Evolutionary conservation across 2,888 invertebrate species (phyloP), one percentile per base, ranked within the genome.

Genomic region (Calliopum simillimum): DNA sequence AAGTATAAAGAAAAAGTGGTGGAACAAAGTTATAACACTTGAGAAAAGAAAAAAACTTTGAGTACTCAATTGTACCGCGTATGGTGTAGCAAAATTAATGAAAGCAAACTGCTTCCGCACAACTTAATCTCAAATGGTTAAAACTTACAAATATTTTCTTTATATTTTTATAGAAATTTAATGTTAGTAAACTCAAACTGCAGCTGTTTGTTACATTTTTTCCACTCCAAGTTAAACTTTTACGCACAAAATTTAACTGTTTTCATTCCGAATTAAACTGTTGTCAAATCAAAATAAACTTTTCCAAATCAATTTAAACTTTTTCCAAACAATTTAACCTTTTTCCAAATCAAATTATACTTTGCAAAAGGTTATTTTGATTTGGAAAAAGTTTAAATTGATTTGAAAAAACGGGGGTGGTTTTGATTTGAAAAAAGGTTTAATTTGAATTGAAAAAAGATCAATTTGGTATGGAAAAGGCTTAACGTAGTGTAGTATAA

Each of bases 41-140:
- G 53, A 53, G 8, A 41, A 13, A 21, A 43, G 43, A n/a, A n/a
- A n/a, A n/a, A n/a, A n/a, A n/a, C n/a, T 51, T 51, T 61, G 51
- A 68, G 61, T 61, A 61, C 49, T 68, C 51, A 68, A 68, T 68
- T 61, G 61, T 53, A 23, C 68, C 61, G 41, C n/a, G n/a, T n/a
- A n/a, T 51, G 49, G 68, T 33, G 68, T 49, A 21, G 19, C 25
- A 51, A 43, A 49, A 19, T 21, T 61, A 61, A 46, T 61, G 44
- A 44, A 61, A 44, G 46, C 14, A 12, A 11, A 23, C n/a, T 12
- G 16, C 19, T 44, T 19, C 4, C 46, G 13, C 12, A 44, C 21
- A 53, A 53, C 51, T 53, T 3, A 11, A 23, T 12, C 19, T 14
- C 11, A 12, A 14, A 8, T 11, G 8, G 53, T 23, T 4, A 4